Conservation (phyloP, 2,888 invertebrate genomes). For the Oscheius myriophilus region DNA sequence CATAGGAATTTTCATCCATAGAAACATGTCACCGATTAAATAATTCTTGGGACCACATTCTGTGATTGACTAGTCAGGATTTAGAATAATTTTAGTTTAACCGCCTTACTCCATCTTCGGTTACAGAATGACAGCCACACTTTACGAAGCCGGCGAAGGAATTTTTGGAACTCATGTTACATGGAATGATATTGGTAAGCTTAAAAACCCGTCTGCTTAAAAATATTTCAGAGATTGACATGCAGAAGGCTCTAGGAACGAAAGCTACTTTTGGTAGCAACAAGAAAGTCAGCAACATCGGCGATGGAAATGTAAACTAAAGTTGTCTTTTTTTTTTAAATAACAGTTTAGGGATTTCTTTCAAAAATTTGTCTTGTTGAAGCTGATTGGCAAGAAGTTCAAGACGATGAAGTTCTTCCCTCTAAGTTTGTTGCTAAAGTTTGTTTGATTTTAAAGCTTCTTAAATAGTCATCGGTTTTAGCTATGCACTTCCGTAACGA, state of each 20-base stretch:
- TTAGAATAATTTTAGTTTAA: too few relatives aligned
- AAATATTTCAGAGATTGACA: constrained; percentile 23
- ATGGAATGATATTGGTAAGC: constrained; percentile 37
- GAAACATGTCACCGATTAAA: too few relatives aligned
- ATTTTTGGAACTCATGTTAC: constrained; percentile 35
- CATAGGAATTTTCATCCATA: too few relatives aligned
- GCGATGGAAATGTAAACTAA: constrained; percentile 35
- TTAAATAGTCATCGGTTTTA: background rate
- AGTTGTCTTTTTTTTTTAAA: background rate
- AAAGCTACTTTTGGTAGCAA: constrained; percentile 38
- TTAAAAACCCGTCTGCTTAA: background rate
- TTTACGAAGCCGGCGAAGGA: constrained; percentile 5
- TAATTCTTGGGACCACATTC: too few relatives aligned
- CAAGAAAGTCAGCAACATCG: constrained; percentile 33
- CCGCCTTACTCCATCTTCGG: too few relatives aligned
- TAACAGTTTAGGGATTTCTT: constrained; percentile 35
- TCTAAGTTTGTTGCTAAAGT: constrained; percentile 34
- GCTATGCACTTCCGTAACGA: constrained; percentile 6
- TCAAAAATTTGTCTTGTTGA: constrained; percentile 36
- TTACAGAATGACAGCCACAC: background rate
- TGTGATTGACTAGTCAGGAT: too few relatives aligned
- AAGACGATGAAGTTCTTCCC: constrained; percentile 31
- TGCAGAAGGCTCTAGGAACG: constrained; percentile 32
- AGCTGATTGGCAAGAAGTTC: constrained; percentile 35
- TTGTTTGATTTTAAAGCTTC: too few relatives aligned